Evolutionary conservation across 2,113 vertebrate species (phyloP).

Genomic region (Tamias sibiricus): DNA sequence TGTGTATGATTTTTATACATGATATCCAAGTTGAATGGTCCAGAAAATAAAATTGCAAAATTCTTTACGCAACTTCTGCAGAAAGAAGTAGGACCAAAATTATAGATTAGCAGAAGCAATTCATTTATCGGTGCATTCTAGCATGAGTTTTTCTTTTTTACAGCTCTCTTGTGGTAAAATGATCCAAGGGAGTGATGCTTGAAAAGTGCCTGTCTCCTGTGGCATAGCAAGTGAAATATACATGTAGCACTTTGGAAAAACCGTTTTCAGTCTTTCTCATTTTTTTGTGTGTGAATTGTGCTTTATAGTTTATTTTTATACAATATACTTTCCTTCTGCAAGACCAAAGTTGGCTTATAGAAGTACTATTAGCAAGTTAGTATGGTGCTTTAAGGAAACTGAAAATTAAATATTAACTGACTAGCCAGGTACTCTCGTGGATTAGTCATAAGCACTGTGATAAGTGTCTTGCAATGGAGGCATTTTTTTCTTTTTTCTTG

Average conservation of each 20-base stretch:
- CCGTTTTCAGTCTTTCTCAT: background rate
- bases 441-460: background rate
- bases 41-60: slow-evolving; percentile 17
- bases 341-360: slow-evolving; percentile 11
- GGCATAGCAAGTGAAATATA: slow-evolving; percentile 9
- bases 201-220: background rate
- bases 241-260: background rate
- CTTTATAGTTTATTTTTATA: background rate
- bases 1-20: background rate
- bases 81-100: background rate
- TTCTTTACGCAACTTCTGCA: background rate
- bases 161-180: background rate
- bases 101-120: slow-evolving; percentile 18
- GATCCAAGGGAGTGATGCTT: background rate
- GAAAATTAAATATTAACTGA: slow-evolving; percentile 62
- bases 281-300: background rate
- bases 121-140: background rate
- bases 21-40: background rate
- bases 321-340: slow-evolving; percentile 30
- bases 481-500: background rate
- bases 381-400: slow-evolving; percentile 44
- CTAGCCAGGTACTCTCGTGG: slow-evolving; percentile 18
- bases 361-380: slow-evolving; percentile 7
- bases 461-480: slow-evolving; percentile 23
- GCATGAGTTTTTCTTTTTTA: background rate